Evolutionary conservation across 2,888 invertebrate genomes (phyloP), one percentile per base, ranked within the genome.

Genomic region (Andrena praecox): DNA sequence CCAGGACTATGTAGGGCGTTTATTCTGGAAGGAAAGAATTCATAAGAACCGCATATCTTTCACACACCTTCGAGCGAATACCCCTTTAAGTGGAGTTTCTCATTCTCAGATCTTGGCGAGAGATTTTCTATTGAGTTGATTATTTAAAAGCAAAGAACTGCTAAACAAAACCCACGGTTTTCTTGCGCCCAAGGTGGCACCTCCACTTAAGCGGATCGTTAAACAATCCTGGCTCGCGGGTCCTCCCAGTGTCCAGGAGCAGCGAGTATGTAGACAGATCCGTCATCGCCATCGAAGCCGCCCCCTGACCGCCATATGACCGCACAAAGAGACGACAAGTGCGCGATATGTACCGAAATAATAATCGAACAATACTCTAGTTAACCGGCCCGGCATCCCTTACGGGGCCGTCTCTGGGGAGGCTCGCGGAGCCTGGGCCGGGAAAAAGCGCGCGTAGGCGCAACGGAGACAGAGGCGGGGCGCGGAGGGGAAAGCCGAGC

Each of bases 301-400:
- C 80, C 77, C 81, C 82, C 54, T 35, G 24, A 74, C 85, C 84
- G 83, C 89, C 90, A 90, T 90, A 88, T 89, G 89, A 89, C 84
- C 85, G 86, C 90, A 92, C 91, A 93, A 93, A 89, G 92, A 92
- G 91, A 91, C 93, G 93, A 94, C 94, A 94, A 94, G 94, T 94
- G 93, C 93, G 90, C 93, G 93, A 94, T 94, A 94, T 94, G 94
- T 94, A 93, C 91, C 91, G 91, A 93, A 94, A 94, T 93, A 94
- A 94, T 93, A 94, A 94, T 93, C 93, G 92, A 93, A 94, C 94
- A 94, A 94, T 94, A 90, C 92, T 88, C 91, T 91, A 92, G 93
- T 94, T 94, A 93, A 93, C 93, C 89, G 92, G 89, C 78, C 85
- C 86, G 85, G 82, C 85, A 71, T 87, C 89, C 90, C 90, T 77